phyloP scores from a whole-genome alignment of 2,113 vertebrate species.

The Gallinago undulata region DNA sequence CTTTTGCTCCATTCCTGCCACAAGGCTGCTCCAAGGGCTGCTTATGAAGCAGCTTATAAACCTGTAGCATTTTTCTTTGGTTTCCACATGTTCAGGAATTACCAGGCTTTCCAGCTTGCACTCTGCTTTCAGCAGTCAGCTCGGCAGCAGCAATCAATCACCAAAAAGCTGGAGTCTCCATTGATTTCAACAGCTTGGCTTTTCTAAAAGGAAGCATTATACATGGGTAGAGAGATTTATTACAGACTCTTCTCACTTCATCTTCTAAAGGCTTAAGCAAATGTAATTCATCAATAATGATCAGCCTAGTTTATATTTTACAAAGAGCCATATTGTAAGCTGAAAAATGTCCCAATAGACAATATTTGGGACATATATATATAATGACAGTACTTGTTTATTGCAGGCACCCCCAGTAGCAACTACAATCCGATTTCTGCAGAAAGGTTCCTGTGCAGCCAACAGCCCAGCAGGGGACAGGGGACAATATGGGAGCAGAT shows the following conservation, averaged over 20 bases:
- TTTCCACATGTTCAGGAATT: neutral
- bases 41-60: neutral
- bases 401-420: neutral
- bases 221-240: neutral
- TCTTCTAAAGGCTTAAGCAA: neutral
- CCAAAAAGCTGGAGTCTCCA: neutral
- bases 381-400: neutral
- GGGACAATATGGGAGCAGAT: neutral
- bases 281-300: neutral
- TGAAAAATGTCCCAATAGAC: neutral
- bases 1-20: conserved; percentile 13
- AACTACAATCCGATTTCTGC: neutral
- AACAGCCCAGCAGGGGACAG: neutral
- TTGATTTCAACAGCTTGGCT: neutral
- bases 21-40: conserved; percentile 26
- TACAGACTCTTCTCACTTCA: neutral
- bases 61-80: neutral
- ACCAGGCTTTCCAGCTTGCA: neutral
- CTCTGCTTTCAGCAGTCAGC: neutral
- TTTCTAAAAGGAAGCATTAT: neutral
- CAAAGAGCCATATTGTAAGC: neutral
- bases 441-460: neutral
- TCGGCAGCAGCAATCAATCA: neutral
- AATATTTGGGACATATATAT: neutral
- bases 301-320: neutral